Conservation (phyloP, 2,797 vertebrate genomes). For the Myotis pilosus region DNA sequence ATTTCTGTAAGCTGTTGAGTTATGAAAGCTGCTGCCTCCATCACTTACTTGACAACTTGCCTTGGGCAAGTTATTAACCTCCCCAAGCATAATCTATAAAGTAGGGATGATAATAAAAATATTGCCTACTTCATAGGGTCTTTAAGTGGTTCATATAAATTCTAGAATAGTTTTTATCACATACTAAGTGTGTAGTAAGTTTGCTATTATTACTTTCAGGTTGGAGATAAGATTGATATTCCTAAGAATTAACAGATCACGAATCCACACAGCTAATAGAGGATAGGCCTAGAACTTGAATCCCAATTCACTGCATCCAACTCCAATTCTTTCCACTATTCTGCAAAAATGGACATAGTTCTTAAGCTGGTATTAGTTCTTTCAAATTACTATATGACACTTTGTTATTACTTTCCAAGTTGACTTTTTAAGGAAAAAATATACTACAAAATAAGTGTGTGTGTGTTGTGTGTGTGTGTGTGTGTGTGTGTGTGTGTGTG, state of each 20-base stretch:
- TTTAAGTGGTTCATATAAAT: background rate
- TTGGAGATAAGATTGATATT: background rate
- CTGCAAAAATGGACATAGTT: background rate
- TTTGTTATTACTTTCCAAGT: slow-evolving; percentile 18
- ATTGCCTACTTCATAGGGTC: background rate
- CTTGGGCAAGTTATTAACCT: background rate
- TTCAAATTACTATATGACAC: slow-evolving; percentile 5
- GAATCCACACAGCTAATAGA: background rate
- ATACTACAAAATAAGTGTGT: background rate
- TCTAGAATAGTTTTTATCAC: background rate
- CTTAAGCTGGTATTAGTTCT: background rate
- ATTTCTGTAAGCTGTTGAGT: background rate
- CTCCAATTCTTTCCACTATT: background rate
- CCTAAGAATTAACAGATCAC: background rate
- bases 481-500: background rate
- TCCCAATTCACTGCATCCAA: accelerated
- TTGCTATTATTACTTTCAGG: background rate
- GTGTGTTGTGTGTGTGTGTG: background rate
- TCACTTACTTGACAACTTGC: background rate
- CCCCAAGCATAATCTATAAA: background rate
- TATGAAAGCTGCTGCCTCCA: background rate
- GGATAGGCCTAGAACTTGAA: background rate
- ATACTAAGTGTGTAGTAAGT: background rate
- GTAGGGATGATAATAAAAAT: background rate
- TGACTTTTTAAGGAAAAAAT: slow-evolving; percentile 33